A percentile compares a stretch with the other conserved stretches of the same genome.
Evolutionary conservation across 2,888 invertebrate genomes (phyloP).

Genomic region (Gastrophysa polygoni): DNA sequence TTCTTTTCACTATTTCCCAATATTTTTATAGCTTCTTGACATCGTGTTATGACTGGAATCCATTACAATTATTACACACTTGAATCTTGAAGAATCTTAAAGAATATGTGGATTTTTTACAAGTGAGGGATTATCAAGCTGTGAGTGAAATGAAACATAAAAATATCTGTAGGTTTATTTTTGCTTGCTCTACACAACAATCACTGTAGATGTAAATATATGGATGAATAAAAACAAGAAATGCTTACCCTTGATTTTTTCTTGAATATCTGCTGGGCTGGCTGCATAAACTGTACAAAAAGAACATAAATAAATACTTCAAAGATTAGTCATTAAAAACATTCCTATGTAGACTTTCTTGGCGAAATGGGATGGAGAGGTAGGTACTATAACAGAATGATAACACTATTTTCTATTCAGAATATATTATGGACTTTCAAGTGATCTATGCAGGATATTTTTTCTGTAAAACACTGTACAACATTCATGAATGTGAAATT

Average conservation of each 20-base stretch:
- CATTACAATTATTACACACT: constrained; percentile 34
- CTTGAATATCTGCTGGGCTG: constrained; percentile 50
- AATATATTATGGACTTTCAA: too few relatives aligned
- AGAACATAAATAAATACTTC: constrained; percentile 24
- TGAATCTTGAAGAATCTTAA: neutral
- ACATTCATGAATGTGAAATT: too few relatives aligned
- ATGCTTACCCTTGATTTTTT: constrained; percentile 57
- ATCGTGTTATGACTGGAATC: constrained; percentile 56
- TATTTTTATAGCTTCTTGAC: constrained; percentile 55
- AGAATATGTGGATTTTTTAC: neutral
- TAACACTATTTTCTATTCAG: too few relatives aligned
- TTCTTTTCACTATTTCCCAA: constrained; percentile 43
- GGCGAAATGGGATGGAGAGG: too few relatives aligned
- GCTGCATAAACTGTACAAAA: constrained; percentile 47
- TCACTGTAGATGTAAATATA: neutral
- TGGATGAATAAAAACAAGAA: constrained; percentile 1
- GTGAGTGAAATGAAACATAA: constrained; percentile 3
- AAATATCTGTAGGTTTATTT: constrained; percentile 4
- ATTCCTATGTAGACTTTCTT: too few relatives aligned
- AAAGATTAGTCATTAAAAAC: constrained; percentile 3
- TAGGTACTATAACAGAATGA: too few relatives aligned
- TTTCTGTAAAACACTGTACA: too few relatives aligned
- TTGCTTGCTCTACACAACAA: constrained; percentile 1
- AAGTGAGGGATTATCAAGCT: neutral
- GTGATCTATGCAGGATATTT: too few relatives aligned